Conservation (phyloP, 2,888 invertebrate species). For the Drosophila suboccidentalis region DNA sequence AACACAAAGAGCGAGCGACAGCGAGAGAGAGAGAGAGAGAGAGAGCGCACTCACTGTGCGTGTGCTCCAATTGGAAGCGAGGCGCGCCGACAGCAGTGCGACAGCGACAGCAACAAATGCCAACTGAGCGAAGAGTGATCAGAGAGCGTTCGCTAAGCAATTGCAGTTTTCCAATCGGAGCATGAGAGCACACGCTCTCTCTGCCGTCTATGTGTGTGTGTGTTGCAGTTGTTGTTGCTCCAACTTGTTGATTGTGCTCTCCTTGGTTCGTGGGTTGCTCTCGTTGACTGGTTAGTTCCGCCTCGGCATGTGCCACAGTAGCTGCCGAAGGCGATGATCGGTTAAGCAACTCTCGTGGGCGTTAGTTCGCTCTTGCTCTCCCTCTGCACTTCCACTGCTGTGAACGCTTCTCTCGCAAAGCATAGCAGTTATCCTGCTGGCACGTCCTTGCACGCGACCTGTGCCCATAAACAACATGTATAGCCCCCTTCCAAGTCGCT, state of each 20-base stretch:
- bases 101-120: slow-evolving; percentile 39
- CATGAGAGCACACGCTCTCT: slow-evolving; percentile 32
- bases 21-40: slow-evolving; percentile 10
- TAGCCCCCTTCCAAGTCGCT: slow-evolving; percentile 9
- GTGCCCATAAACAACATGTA: slow-evolving; percentile 57
- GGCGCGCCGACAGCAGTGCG: slow-evolving; percentile 13
- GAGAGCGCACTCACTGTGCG: slow-evolving; percentile 13
- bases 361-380: slow-evolving; percentile 43
- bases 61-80: slow-evolving; percentile 79
- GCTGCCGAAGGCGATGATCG: slow-evolving; percentile 74
- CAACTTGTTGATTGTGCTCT: slow-evolving; percentile 9
- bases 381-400: not conserved
- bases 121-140: slow-evolving; percentile 5
- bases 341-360: slow-evolving; percentile 60
- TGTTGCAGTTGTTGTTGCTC: slow-evolving; percentile 1
- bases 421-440: slow-evolving; percentile 42
- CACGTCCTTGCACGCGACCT: slow-evolving; percentile 69
- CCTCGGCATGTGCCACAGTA: slow-evolving; percentile 81
- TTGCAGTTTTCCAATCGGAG: slow-evolving; percentile 83
- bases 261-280: slow-evolving; percentile 37
- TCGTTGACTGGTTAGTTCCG: slow-evolving; percentile 76
- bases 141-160: slow-evolving; percentile 22
- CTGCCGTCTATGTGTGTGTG: not conserved
- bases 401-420: not conserved
- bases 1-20: slow-evolving; percentile 53